Percentiles rank a stretch among this genome's conserved stretches.
Conservation (phyloP, 2,888 invertebrate species). For the Adela reaumurella region DNA sequence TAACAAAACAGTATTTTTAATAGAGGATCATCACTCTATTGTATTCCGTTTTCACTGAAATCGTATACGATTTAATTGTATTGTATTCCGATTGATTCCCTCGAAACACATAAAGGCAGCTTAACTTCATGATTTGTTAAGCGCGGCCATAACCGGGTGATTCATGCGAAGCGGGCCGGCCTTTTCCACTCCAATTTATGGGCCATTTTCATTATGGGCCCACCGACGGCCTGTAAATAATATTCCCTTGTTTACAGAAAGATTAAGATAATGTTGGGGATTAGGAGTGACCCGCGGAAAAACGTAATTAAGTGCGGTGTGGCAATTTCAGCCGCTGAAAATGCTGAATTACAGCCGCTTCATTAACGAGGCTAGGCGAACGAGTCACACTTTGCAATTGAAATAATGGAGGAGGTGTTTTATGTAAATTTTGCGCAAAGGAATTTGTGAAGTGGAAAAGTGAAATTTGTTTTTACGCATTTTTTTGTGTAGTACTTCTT, state of each 20-base stretch:
- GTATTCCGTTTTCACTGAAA: too few species aligned
- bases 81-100: too few species aligned
- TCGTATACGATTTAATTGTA: too few species aligned
- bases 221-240: conserved; percentile 24
- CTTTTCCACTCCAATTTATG: neutral
- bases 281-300: neutral
- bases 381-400: too few species aligned
- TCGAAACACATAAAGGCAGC: neutral
- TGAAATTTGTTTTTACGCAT: too few species aligned
- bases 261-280: conserved; percentile 26
- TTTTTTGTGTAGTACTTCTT: too few species aligned
- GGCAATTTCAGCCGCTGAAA: neutral
- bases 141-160: neutral
- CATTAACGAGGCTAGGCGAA: too few species aligned
- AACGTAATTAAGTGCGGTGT: neutral
- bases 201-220: neutral
- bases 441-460: too few species aligned
- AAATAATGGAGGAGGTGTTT: too few species aligned
- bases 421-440: too few species aligned
- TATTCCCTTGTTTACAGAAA: conserved; percentile 37
- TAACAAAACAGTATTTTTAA: too few species aligned
- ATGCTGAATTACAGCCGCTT: neutral
- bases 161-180: neutral
- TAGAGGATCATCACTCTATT: too few species aligned
- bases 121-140: neutral